Conservation (phyloP, 2,888 invertebrate species). For the Prosopocoilus inquinatus region DNA sequence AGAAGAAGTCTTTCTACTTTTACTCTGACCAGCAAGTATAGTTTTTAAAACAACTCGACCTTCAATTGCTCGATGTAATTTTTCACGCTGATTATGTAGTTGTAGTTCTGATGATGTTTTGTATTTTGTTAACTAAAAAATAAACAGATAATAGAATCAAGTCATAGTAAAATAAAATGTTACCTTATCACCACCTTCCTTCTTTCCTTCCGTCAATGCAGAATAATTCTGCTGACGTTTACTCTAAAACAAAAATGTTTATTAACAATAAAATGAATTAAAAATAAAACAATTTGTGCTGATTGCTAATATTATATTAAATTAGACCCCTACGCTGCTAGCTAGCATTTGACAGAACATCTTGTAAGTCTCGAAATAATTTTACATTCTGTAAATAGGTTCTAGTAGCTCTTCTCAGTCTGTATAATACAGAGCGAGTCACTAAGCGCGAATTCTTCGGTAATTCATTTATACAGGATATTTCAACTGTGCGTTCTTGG, state of each 20-base stretch:
- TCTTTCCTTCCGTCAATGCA: constrained; percentile 10
- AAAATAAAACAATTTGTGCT: too few species aligned
- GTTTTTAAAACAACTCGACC: constrained; percentile 50
- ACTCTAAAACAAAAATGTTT: constrained; percentile 3
- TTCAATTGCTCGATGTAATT: constrained; percentile 56
- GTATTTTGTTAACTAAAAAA: constrained; percentile 36
- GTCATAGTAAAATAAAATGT: constrained; percentile 12
- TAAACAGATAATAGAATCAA: constrained; percentile 1
- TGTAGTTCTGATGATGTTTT: constrained; percentile 55
- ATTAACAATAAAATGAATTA: too few species aligned
- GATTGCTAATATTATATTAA: too few species aligned
- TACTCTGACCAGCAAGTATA: constrained; percentile 35
- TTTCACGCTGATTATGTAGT: constrained; percentile 54
- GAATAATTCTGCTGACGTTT: constrained; percentile 15
- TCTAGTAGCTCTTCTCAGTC: too few species aligned
- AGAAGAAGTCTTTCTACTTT: constrained; percentile 26
- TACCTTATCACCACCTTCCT: constrained; percentile 28
- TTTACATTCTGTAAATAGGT: too few species aligned
- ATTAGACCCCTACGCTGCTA: too few species aligned
- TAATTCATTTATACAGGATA: too few species aligned
- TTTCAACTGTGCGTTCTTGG: too few species aligned
- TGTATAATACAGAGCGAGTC: too few species aligned
- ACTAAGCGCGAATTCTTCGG: too few species aligned
- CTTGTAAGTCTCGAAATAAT: too few species aligned
- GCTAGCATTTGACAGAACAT: too few species aligned